phyloP scores from a whole-genome alignment of 2,797 vertebrate genomes.

The Ambastaia sidthimunki region DNA sequence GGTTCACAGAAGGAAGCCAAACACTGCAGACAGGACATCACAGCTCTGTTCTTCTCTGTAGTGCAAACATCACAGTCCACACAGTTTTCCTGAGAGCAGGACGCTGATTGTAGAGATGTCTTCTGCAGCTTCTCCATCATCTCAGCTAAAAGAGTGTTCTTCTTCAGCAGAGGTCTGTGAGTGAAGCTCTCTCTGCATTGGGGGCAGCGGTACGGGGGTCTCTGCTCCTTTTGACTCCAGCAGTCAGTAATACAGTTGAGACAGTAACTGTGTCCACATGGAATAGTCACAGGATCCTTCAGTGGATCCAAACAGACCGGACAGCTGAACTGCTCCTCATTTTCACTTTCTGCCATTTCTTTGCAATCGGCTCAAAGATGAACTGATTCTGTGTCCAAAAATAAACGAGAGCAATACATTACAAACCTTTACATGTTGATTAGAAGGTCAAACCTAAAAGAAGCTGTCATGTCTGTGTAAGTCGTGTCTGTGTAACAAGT shows the following conservation, averaged over 20 bases:
- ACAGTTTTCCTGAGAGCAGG: not conserved
- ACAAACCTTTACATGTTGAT: too few species aligned
- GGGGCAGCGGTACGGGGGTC: constrained; percentile 26
- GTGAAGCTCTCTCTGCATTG: constrained; percentile 51
- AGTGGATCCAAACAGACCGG: constrained; percentile 47
- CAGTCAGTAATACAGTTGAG: constrained; percentile 64
- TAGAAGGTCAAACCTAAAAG: too few species aligned
- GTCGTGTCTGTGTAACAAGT: too few species aligned
- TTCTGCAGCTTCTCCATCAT: constrained; percentile 47
- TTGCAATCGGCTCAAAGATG: too few species aligned
- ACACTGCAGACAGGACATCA: constrained; percentile 44
- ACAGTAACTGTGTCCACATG: constrained; percentile 68
- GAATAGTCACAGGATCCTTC: constrained; percentile 48
- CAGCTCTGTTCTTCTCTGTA: constrained; percentile 31
- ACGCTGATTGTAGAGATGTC: not conserved
- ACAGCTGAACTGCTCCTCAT: constrained; percentile 36
- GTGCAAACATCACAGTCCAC: constrained; percentile 45
- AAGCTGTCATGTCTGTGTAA: too few species aligned
- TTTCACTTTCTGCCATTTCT: constrained; percentile 29
- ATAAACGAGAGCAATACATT: too few species aligned
- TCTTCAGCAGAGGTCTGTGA: constrained; percentile 37
- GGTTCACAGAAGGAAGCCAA: constrained; percentile 42
- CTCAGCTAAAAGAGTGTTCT: constrained; percentile 49
- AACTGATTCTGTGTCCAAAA: too few species aligned
- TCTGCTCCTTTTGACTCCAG: constrained; percentile 47